Evolutionary conservation across 2,113 vertebrate genomes (phyloP), one percentile per base, ranked within the genome.

Genomic region (Mustela lutreola): DNA sequence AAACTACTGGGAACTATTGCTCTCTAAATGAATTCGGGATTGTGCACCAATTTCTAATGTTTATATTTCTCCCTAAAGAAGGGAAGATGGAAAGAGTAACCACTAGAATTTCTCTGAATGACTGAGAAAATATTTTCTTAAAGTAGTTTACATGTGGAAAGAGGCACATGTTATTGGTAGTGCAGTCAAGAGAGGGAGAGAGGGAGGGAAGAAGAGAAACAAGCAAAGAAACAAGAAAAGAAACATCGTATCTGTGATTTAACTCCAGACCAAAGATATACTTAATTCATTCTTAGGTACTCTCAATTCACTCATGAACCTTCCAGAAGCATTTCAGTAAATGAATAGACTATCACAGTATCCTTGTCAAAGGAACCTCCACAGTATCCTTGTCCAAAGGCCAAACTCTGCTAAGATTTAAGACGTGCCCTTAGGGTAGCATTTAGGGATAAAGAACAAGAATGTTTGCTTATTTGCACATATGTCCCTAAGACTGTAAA

Each of bases 321-420:
- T 4, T 79, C 16, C 56, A 79, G 65, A 96, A 67, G 73, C 16
- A 36, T 14, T 24, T 89, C 36, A 10, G 21, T 0, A 58, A 62
- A 5, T 63, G 24, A 90, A 6, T 14, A 48, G 9, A 26, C 39
- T 83, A 75, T 15, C 8, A 48, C 0, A 24, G 70, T 36, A 36
- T 36, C 36, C 36, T 36, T 36, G 36, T 36, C 85, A 94, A 95
- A 88, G 39, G 42, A 65, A 75, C 24, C 15, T 76, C 26, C 45
- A 14, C 5, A 65, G 21, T 21, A 36, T 26, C 33, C 31, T 48
- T 75, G 33, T 50, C 28, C 71, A 89, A 67, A 92, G 56, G 58
- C 14, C 62, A 86, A 83, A 94, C 28, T 62, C 36, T 24, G 86
- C 60, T 50, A 79, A 70, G 33, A 91, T 90, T 90, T 97, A 45